A percentile compares a stretch with the other conserved stretches of the same genome.
Evolutionary conservation across 1,140 invertebrate genomes (phyloP).

Genomic region (Dermatophagoides farinae): DNA sequence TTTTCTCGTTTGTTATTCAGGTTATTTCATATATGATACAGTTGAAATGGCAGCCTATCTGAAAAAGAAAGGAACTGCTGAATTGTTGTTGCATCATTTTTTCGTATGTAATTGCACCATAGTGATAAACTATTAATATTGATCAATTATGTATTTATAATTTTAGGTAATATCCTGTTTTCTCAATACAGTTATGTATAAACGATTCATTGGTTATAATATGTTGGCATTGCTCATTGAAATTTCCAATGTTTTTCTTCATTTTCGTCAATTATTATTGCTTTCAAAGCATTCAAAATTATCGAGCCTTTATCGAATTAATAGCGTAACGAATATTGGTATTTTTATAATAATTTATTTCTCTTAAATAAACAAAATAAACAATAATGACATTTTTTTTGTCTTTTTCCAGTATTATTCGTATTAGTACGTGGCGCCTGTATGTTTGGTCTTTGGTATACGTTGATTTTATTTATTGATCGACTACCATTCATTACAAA

Average conservation of each 20-base stretch:
- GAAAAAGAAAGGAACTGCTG: slow-evolving; percentile 2
- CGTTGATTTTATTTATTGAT: not conserved
- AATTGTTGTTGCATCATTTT: slow-evolving; percentile 7
- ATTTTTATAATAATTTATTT: no score
- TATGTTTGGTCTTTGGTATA: slow-evolving; percentile 7
- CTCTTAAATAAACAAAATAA: no score
- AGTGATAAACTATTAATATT: not conserved
- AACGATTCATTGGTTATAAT: not conserved
- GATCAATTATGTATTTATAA: not conserved
- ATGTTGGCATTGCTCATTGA: slow-evolving; percentile 4
- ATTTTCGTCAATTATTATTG: slow-evolving; percentile 9
- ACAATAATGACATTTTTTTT: not conserved
- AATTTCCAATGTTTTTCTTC: slow-evolving; percentile 5
- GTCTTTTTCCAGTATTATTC: not conserved
- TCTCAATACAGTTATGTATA: not conserved
- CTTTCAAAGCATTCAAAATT: not conserved
- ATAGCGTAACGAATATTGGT: slow-evolving; percentile 4
- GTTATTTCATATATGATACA: slow-evolving; percentile 7
- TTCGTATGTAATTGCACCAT: not conserved
- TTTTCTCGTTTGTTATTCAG: not conserved
- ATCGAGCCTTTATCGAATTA: not conserved
- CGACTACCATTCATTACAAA: not conserved
- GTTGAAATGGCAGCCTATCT: slow-evolving; percentile 1
- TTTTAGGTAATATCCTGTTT: slow-evolving; percentile 4
- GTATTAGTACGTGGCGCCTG: not conserved